Evolutionary conservation across 92 coral and sea anemone species (phyloP).

Genomic region (Pocillopora meandrina): DNA sequence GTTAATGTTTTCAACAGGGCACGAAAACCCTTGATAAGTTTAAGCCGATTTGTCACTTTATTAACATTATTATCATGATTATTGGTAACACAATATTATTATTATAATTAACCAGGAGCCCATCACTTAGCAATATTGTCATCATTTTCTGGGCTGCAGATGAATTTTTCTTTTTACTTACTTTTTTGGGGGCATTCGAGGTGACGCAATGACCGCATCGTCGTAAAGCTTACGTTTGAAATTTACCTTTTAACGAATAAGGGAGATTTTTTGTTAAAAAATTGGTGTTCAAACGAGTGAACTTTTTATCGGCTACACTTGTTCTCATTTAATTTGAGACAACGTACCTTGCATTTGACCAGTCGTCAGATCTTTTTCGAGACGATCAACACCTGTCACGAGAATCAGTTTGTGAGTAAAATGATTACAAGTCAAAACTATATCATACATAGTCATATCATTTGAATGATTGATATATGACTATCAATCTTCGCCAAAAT

Average conservation of each 20-base stretch:
- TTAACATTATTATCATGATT: too few species aligned
- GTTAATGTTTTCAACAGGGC: too few species aligned
- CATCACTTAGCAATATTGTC: neutral
- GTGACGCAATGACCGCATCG: constrained; percentile 96
- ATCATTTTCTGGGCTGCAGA: too few species aligned
- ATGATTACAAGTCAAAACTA: neutral
- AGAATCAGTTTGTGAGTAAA: neutral
- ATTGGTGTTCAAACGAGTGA: neutral
- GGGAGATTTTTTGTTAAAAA: neutral
- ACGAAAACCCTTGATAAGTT: too few species aligned
- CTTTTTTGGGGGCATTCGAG: constrained; percentile 95
- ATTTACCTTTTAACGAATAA: constrained; percentile 68
- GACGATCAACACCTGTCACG: constrained; percentile 85
- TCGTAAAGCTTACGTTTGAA: constrained; percentile 84
- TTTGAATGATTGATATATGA: too few species aligned
- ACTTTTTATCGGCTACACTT: neutral
- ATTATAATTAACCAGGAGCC: neutral
- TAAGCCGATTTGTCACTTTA: too few species aligned
- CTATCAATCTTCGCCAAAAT: too few species aligned
- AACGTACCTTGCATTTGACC: constrained; percentile 97
- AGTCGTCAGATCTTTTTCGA: constrained; percentile 89
- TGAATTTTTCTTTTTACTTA: neutral
- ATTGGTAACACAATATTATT: neutral
- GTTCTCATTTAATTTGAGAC: too few species aligned
- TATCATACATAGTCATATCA: too few species aligned